phyloP scores from a whole-genome alignment of 2,888 invertebrate species.

The Chaetoderma sp. region DNA sequence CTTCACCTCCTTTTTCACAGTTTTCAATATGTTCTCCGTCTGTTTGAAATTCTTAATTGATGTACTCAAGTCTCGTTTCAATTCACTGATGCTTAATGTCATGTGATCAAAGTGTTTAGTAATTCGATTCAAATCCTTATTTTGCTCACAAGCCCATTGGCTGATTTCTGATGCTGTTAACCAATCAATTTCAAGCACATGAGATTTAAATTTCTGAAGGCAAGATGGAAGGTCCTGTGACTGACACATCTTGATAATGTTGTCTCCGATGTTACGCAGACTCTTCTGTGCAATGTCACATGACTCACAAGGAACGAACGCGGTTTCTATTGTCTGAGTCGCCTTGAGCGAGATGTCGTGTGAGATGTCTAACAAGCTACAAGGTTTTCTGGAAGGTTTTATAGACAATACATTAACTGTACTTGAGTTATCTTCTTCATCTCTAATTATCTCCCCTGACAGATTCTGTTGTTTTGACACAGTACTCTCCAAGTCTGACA shows the following conservation, averaged over 20 bases:
- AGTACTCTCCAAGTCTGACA: background rate
- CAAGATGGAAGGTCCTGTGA: slow-evolving; percentile 62
- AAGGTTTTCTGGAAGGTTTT: background rate
- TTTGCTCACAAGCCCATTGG: slow-evolving; percentile 64
- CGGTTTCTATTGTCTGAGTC: slow-evolving; percentile 67
- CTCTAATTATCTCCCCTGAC: background rate
- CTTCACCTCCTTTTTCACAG: slow-evolving; percentile 52
- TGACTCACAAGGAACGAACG: slow-evolving; percentile 67
- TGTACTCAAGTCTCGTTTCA: slow-evolving; percentile 53
- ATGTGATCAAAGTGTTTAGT: slow-evolving; percentile 53
- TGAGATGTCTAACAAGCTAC: slow-evolving; percentile 15
- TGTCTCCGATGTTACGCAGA: slow-evolving; percentile 57
- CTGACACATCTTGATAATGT: slow-evolving; percentile 58
- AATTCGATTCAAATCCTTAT: slow-evolving; percentile 64
- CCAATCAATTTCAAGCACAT: slow-evolving; percentile 59
- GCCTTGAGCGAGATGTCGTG: slow-evolving; percentile 63
- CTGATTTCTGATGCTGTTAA: slow-evolving; percentile 60
- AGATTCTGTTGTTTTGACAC: background rate
- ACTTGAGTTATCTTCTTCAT: no score
- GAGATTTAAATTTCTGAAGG: slow-evolving; percentile 55
- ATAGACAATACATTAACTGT: background rate
- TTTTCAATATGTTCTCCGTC: slow-evolving; percentile 48
- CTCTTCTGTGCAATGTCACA: slow-evolving; percentile 64
- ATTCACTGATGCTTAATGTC: slow-evolving; percentile 51
- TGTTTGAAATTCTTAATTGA: slow-evolving; percentile 48